These are phyloP conservation scores for Whitmania pigra DNA, from an alignment of 1,140 invertebrate genomes.

Conservation along the genomic window DNA sequence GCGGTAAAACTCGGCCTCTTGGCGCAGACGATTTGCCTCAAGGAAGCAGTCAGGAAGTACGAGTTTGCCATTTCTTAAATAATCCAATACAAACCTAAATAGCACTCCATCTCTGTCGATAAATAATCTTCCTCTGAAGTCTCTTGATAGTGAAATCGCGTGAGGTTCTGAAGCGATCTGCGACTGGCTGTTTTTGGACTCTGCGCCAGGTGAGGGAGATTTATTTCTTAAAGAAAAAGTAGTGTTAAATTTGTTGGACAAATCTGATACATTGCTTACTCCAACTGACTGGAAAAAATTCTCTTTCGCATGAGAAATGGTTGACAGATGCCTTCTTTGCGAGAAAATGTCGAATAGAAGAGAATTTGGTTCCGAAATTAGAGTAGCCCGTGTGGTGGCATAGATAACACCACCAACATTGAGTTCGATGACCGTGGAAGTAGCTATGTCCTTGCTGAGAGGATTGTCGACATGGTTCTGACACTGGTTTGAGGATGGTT, in stretches of 20 bases:
- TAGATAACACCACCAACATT: constrained; percentile 43
- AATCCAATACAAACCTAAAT: constrained; percentile 92
- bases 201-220: background rate
- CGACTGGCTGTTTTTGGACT: background rate
- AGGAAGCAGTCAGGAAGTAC: constrained; percentile 87
- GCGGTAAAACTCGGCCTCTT: constrained; percentile 76
- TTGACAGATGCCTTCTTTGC: constrained; percentile 1
- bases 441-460: no score
- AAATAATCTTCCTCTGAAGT: constrained; percentile 82
- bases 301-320: background rate
- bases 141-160: constrained; percentile 34
- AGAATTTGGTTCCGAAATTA: constrained; percentile 34
- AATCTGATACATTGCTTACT: no score
- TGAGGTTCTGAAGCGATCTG: no score
- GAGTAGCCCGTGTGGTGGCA: constrained; percentile 35
- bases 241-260: no score
- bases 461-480: no score
- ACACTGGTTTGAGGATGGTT: no score
- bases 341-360: constrained; percentile 37
- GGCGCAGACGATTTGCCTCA: constrained; percentile 77
- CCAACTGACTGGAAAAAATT: no score
- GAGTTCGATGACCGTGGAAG: constrained; percentile 36
- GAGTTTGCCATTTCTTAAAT: constrained; percentile 67
- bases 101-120: constrained; percentile 92
- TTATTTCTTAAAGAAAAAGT: constrained; percentile 2